Percentiles rank a stretch among this genome's conserved stretches.
These are phyloP conservation scores for Drosophila dives DNA, from an alignment of 2,888 invertebrate species.

Conservation along the genomic window DNA sequence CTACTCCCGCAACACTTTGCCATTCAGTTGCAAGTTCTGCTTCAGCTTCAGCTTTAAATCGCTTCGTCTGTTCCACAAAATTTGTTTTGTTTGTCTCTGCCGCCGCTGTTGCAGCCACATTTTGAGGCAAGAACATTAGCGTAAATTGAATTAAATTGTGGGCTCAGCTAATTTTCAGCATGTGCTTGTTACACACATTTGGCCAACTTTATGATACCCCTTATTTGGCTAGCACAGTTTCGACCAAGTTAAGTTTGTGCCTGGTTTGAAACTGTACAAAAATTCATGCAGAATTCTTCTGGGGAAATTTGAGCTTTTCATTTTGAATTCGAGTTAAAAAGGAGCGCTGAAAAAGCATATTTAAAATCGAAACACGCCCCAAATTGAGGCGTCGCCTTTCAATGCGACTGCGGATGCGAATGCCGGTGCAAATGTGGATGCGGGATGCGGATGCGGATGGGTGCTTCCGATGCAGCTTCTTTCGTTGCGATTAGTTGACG, in stretches of 20 bases:
- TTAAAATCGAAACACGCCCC: conserved; percentile 56
- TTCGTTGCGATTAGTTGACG: conserved; percentile 77
- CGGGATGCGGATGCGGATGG: conserved; percentile 23
- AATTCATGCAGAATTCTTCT: not conserved
- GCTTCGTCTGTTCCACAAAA: conserved; percentile 22
- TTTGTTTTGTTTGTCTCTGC: conserved; percentile 21
- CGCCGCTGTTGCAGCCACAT: not conserved
- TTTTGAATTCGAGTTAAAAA: not conserved
- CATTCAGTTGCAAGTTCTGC: not conserved
- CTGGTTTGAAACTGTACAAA: not conserved
- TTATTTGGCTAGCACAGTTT: not conserved
- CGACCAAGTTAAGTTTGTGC: not conserved
- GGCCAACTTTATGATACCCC: not conserved
- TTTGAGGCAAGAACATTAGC: conserved; percentile 14
- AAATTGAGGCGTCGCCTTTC: conserved; percentile 22
- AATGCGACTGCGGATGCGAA: conserved; percentile 11
- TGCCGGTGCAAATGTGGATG: conserved; percentile 15
- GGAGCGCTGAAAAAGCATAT: conserved; percentile 11
- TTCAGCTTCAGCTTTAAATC: conserved; percentile 18
- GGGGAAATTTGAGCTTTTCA: not conserved
- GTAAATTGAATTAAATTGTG: conserved; percentile 34
- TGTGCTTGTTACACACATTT: not conserved
- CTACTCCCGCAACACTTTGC: not conserved
- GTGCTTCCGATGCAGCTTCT: conserved; percentile 31
- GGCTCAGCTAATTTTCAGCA: conserved; percentile 11